Evolutionary conservation across 2,797 vertebrate species (phyloP), one percentile per base, ranked within the genome.

Genomic region (Acestrorhynchus altus): DNA sequence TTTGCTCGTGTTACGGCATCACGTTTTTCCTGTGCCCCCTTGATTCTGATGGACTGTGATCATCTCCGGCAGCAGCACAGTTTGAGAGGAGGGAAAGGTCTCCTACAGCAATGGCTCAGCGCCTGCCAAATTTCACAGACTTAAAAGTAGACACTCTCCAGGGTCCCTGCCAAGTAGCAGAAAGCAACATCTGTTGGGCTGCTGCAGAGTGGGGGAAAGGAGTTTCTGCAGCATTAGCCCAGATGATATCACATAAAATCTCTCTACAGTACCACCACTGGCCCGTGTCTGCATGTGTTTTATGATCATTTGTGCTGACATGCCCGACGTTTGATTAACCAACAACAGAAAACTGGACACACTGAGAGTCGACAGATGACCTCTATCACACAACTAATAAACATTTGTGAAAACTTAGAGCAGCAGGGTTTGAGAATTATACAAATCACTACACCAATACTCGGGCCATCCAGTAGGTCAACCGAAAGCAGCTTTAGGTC

Each of bases 61-160:
- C 35, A 24, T 72, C 12, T 69, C 35, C 18, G 18, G 24, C 59
- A 70, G 31, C 59, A 74, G 31, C 26, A 42, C 59, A 75, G 22
- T n/a, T 16, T 63, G 8, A 71, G 49, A 16, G 18, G 22, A 54
- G 57, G 49, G 16, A n/a, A 56, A 15, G 15, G 44, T n/a, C 65
- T 63, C 12, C 42, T 47, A 52, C 40, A 73, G 47, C 70, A 69
- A 26, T 69, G 70, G 63, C 46, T 72, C 28, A 20, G 20, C 35
- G 64, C 65, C 72, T 68, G 66, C 42, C 40, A 79, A 18, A 75
- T 31, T 64, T 72, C 64, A 68, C 68, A 52, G 65, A 76, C 70
- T 76, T 57, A 60, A 42, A 78, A 77, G 57, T 51, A 79, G 78
- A 83, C 56, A 61, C 51, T 75, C 79, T 73, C 65, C 47, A 65